Evolutionary conservation across 1,140 invertebrate genomes (phyloP), one percentile per base, ranked within the genome.

Genomic region (Goniozus legneri): DNA sequence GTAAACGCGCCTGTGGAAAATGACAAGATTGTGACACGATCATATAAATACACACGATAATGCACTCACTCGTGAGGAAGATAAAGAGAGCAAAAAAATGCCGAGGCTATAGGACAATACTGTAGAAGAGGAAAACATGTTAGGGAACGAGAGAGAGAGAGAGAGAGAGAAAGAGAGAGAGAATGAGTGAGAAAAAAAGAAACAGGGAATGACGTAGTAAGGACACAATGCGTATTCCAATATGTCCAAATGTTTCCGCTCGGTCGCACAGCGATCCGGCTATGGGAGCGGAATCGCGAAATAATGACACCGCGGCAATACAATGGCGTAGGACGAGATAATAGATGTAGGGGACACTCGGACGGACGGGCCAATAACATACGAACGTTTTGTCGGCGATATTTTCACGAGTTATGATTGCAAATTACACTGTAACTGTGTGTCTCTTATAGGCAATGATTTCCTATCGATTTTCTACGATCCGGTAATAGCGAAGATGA

Each of bases 211-310:
- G 33, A 45, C 6, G 8, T 31, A 37, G 39, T 13, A 32, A 40
- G 44, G 50, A 65, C 54, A 54, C 47, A 56, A 62, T 62, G 54
- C 56, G 52, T 54, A 52, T 68, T 52, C 63, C 65, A 69, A 73
- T 71, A 68, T 67, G 70, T 65, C 61, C 61, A 66, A 73, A 70
- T 65, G 65, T 72, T 73, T 73, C 64, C 65, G 64, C 48, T 58
- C 48, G 64, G 64, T 46, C 61, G 67, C 56, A 56, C 65, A 48
- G 54, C 47, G 60, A 67, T 64, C 58, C 55, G 52, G 49, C n/a
- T 14, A 53, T 62, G 65, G 60, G 62, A 64, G 62, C 56, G 65
- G 57, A 69, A 71, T 72, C 62, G 64, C 67, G 60, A 71, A 75
- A 75, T 72, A 72, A 73, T 69, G 70, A 72, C 64, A 65, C 44